Evolutionary conservation across 2,797 vertebrate species (phyloP).

Genomic region (Poecilia velifera): DNA sequence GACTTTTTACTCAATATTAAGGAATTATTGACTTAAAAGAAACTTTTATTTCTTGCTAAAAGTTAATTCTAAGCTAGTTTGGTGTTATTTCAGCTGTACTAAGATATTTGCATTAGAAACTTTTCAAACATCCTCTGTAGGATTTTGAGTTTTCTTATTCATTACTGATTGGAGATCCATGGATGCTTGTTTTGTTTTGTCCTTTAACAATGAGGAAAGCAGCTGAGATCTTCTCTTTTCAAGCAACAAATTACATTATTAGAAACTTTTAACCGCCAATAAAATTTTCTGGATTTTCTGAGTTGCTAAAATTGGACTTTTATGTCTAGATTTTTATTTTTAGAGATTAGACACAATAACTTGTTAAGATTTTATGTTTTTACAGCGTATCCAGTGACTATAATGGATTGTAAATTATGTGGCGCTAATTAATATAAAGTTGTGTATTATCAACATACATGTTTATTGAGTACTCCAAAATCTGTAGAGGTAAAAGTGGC

Average conservation of each 20-base stretch:
- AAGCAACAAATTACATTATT: no score
- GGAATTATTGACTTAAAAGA: no score
- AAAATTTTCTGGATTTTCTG: neutral
- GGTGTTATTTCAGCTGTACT: no score
- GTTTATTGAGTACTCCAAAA: neutral
- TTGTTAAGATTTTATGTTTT: no score
- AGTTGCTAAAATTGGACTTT: neutral
- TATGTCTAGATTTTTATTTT: neutral
- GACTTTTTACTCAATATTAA: no score
- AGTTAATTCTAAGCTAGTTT: no score
- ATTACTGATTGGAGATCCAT: neutral
- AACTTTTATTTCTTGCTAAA: no score
- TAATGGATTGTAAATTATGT: neutral
- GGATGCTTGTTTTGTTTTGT: neutral
- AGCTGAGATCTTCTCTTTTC: neutral
- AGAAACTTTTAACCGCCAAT: neutral
- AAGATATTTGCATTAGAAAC: no score
- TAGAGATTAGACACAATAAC: no score
- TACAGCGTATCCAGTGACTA: neutral
- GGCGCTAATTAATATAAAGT: neutral
- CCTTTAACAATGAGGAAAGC: neutral
- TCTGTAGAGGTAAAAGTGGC: neutral
- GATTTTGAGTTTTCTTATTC: neutral
- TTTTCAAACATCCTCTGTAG: no score
- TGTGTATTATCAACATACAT: neutral